Percentiles rank a stretch among this genome's conserved stretches.
Evolutionary conservation across 2,797 vertebrate species (phyloP).

Genomic region (Falco naumanni): DNA sequence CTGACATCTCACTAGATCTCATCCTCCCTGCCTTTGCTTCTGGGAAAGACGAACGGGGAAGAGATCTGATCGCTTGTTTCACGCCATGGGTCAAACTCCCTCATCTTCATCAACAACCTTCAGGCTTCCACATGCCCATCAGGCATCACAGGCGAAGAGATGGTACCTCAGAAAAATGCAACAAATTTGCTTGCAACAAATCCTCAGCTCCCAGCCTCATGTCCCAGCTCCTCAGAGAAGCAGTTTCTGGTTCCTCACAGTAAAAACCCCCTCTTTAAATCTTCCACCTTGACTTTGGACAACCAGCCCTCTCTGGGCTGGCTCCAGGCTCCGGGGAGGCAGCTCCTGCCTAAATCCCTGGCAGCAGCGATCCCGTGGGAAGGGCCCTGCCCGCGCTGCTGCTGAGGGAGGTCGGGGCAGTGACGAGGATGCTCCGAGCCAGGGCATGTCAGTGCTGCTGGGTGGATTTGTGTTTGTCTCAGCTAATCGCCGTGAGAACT

Average conservation of each 20-base stretch:
- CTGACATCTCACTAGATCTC: background rate
- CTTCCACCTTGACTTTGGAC: background rate
- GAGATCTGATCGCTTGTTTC: background rate
- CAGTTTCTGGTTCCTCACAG: fast-evolving
- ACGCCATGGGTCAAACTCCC: background rate
- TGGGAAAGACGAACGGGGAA: background rate
- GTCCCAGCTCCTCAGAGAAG: background rate
- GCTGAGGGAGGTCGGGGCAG: background rate
- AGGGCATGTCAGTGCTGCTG: background rate
- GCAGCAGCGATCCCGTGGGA: background rate
- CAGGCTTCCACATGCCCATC: background rate
- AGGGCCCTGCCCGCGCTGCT: background rate
- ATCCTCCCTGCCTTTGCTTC: background rate
- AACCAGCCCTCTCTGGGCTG: background rate
- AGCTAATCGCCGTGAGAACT: background rate
- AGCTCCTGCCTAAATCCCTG: background rate
- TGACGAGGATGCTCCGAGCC: background rate
- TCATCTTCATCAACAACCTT: background rate
- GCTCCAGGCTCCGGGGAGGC: background rate
- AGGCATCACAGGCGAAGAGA: fast-evolving
- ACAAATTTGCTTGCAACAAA: background rate
- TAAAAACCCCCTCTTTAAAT: background rate
- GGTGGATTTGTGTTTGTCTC: background rate
- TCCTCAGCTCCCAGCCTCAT: background rate
- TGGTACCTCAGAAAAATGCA: background rate